Evolutionary conservation across 2,113 vertebrate species (phyloP), one percentile per base, ranked within the genome.

Genomic region (Prunella himalayana): DNA sequence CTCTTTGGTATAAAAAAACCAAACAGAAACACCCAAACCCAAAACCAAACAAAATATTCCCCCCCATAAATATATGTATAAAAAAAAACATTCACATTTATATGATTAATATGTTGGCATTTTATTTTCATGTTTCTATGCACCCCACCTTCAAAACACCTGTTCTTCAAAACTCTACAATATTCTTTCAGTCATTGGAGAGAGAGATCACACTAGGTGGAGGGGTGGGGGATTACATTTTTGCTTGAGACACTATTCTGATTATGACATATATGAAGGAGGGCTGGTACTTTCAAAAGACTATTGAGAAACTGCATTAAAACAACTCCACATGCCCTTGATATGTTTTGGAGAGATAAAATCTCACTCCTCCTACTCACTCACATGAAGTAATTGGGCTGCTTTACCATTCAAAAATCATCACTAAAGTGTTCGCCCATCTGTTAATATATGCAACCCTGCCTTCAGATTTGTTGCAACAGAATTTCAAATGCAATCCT

Each of bases 281-380:
- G 45, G 88, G 41, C 51, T 79, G 80, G 71, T 83, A 11, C 25
- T 42, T 95, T 90, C 68, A 90, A 88, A 90, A 88, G 60, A 8
- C 64, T 81, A 21, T 81, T 96, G 76, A 70, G 95, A 93, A 95
- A 94, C 39, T 54, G 45, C 28, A 69, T 88, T 90, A 80, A 88
- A 88, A 61, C 9, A 8, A 66, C 45, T 60, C 61, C 25, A 59
- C 64, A 71, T 25, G 39, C 27, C 42, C 50, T 81, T 78, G 30
- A 70, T 70, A 57, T 7, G 11, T 65, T 92, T 87, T 59, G 13
- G 19, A 83, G 42, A 93, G 96, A 94, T 93, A 90, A 92, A 60
- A 96, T 90, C 92, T 93, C 2, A 0, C 39, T 70, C 71, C 37
- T 89, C 90, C 96, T 92, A 73, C 86, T 92, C 63, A 50, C 14